Evolutionary conservation across 2,113 vertebrate species (phyloP), one percentile per base, ranked within the genome.

Genomic region (Tragelaphus scriptus): DNA sequence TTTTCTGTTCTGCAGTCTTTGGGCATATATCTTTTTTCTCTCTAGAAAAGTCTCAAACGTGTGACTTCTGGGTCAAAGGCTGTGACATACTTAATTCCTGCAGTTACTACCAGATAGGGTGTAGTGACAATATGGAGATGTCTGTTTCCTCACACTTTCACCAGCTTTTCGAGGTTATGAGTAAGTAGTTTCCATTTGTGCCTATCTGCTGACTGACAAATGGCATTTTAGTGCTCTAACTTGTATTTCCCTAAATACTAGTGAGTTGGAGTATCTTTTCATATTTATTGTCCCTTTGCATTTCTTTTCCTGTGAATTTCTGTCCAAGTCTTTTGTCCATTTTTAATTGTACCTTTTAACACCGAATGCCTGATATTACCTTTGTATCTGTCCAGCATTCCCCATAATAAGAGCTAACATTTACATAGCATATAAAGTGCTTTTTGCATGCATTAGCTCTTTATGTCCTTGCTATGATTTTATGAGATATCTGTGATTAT

Each of bases 141-240:
- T 4, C 89, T 53, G 2, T 25, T 79, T 59, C 55, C 16, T 91
- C 61, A 79, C 13, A 36, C 15, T 14, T 55, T 65, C 15, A n/a
- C 59, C 47, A 86, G 44, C 63, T 86, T 95, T 88, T 32, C 32
- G 15, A 77, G 58, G 82, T 59, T 65, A 58, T 84, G 59, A 26
- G 25, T 56, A 95, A 87, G 26, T 77, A 85, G 89, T 87, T 84
- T 89, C 51, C 30, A n/a, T 77, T 71, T 89, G 47, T 90, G n/a
- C 40, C 40, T 90, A 68, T 47, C 75, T 85, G 14, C 49, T 82
- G 12, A 5, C 9, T 88, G 68, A 89, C 75, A 91, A 59, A 40
- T 58, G 82, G 36, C 47, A 71, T 89, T 90, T 87, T 91, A 85
- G 65, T n/a, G 23, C 88, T 96, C 90, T 95, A 61, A 90, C 92